Evolutionary conservation across 2,113 vertebrate genomes (phyloP).

Genomic region (Cyanocitta stelleri): DNA sequence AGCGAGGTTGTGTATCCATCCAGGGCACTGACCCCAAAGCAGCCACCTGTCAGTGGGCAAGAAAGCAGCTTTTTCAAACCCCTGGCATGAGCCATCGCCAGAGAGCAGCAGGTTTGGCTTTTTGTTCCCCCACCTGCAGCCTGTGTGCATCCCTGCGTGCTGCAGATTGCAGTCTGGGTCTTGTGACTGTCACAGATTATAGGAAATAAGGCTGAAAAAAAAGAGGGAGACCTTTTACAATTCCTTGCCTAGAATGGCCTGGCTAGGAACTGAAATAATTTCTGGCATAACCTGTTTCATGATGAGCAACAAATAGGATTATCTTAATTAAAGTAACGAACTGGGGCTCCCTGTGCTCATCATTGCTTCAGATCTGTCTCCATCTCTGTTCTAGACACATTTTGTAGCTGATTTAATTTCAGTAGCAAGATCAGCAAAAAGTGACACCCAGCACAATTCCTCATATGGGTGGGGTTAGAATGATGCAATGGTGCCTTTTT

Average conservation of each 20-base stretch:
- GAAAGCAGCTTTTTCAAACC: neutral
- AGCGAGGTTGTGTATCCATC: neutral
- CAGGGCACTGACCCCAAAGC: neutral
- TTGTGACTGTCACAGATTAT: neutral
- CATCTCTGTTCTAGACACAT: neutral
- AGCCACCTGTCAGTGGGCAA: neutral
- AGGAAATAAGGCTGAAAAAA: neutral
- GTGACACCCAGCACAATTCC: neutral
- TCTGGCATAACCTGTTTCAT: neutral
- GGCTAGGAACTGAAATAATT: neutral
- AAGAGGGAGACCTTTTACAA: neutral
- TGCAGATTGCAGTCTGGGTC: neutral
- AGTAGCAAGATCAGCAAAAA: neutral
- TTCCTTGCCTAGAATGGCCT: neutral
- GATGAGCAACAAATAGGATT: neutral
- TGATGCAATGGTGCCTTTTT: neutral
- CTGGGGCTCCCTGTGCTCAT: neutral
- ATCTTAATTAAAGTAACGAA: neutral
- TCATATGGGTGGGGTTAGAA: neutral
- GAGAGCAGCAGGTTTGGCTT: neutral
- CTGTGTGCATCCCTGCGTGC: fast-evolving
- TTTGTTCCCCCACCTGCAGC: neutral
- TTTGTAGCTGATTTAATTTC: neutral
- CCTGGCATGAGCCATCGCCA: neutral
- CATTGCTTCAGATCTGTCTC: neutral